phyloP scores from a whole-genome alignment of 2,797 vertebrate genomes.

The Sebastes trivittatus region DNA sequence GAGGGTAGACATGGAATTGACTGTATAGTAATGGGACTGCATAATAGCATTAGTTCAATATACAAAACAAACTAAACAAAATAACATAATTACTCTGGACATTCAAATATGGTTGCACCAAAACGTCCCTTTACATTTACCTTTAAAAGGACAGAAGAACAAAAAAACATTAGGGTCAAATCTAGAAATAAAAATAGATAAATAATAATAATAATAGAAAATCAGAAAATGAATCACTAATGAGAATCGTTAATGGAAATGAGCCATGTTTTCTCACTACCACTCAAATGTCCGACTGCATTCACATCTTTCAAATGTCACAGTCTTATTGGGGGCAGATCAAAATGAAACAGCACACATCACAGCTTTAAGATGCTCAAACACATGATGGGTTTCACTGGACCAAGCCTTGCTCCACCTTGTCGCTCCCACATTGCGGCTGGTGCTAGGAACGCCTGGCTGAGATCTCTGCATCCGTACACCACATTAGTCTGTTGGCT shows the following conservation, averaged over 20 bases:
- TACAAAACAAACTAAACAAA: background rate
- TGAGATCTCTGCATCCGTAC: background rate
- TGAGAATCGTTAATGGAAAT: background rate
- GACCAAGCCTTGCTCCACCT: background rate
- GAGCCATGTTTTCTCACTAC: background rate
- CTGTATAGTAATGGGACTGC: background rate
- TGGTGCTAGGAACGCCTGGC: background rate
- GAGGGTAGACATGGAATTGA: background rate
- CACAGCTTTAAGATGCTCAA: slow-evolving; percentile 7
- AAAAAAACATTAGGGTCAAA: background rate
- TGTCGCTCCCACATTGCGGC: background rate
- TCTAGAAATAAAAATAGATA: background rate
- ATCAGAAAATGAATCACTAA: background rate
- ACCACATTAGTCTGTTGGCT: background rate
- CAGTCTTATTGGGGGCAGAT: slow-evolving; percentile 9
- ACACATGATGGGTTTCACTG: background rate
- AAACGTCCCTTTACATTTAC: background rate
- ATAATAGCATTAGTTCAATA: background rate
- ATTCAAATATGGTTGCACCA: background rate
- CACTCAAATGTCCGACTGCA: slow-evolving; percentile 14
- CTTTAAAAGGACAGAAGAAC: background rate
- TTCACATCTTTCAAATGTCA: slow-evolving; percentile 39
- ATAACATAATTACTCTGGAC: background rate
- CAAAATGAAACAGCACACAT: background rate
- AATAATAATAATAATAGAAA: background rate